Evolutionary conservation across 2,113 vertebrate species (phyloP), one percentile per base, ranked within the genome.

Genomic region (Syrmaticus mikado): DNA sequence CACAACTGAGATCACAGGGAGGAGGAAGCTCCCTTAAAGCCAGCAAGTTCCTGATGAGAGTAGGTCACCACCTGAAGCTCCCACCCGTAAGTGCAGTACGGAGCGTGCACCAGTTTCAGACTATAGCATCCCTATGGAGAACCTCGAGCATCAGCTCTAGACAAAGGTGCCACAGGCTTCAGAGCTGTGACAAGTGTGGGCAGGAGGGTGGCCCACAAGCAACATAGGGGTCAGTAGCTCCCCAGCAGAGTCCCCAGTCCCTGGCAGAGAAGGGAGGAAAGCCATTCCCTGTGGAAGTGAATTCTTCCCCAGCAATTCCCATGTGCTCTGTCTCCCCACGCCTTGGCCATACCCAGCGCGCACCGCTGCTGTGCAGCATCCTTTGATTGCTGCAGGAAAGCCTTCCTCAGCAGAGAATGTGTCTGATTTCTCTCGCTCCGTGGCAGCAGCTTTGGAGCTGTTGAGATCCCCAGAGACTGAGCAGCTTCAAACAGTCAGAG

Each of bases 401-500:
- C 88, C 70, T 95, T 93, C 82, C 36, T 76, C 89, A 78, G 79
- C 72, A 68, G 83, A 70, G 60, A 41, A 81, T 80, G 25, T 87
- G 74, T 91, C 86, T 96, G 89, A 91, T 93, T 94, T 94, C 92
- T 80, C 86, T 94, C 76, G 58, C 78, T 92, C 88, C 14, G 28
- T 55, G 0, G 5, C 40, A 15, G 91, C 93, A 95, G 91, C 81
- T 96, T 93, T 93, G 83, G 93, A 96, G 91, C 78, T 3, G 3
- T 61, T 0, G 7, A 74, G 85, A 81, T 96, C 96, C 88, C 95
- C 75, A 74, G 96, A 94, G 97, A 94, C 94, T 93, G 91, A 76
- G 91, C 4, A 87, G 72, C 95, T 97, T 96, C 93, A 94, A 92
- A 92, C 75, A 95, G 86, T 80, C 88, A 91, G 68, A 95, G 89